Conservation (phyloP, 2,888 invertebrate genomes). For the Drosophila melanosoma region DNA sequence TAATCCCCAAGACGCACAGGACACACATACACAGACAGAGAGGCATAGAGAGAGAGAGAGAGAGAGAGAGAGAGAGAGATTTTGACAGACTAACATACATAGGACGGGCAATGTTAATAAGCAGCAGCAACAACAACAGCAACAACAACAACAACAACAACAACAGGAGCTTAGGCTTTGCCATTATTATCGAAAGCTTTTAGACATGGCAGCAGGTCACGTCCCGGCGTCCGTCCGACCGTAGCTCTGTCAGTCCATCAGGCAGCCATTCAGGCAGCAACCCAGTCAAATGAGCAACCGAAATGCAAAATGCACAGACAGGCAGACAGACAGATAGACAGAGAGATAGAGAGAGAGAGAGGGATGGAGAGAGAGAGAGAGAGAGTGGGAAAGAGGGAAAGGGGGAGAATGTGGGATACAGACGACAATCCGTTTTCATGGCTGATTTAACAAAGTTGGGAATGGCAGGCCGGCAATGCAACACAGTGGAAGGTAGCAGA, state of each 20-base stretch:
- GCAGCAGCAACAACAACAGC: constrained; percentile 37
- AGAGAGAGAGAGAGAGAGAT: constrained; percentile 5
- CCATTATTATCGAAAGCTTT: constrained; percentile 80
- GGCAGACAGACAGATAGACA: constrained; percentile 9
- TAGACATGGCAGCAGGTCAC: constrained; percentile 76
- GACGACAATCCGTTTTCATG: constrained; percentile 78
- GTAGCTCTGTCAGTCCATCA: constrained; percentile 27
- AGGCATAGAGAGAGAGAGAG: not conserved
- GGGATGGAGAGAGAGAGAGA: not conserved
- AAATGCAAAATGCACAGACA: constrained; percentile 72
- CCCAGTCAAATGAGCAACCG: constrained; percentile 73
- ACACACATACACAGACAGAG: constrained; percentile 9
- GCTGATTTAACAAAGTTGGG: constrained; percentile 77
- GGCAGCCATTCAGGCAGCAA: constrained; percentile 63
- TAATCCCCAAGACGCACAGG: constrained; percentile 60
- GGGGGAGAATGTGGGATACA: constrained; percentile 15
- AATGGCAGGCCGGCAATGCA: constrained; percentile 47
- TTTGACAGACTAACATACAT: not conserved
- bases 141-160: constrained; percentile 28
- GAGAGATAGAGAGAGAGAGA: not conserved
- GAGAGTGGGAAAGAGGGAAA: not conserved
- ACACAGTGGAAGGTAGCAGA: constrained; percentile 13
- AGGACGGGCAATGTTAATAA: constrained; percentile 50
- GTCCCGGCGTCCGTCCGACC: constrained; percentile 38
- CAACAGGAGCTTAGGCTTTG: constrained; percentile 20